Evolutionary conservation across 2,113 vertebrate genomes (phyloP).

Genomic region (Nerophis lumbriciformis): DNA sequence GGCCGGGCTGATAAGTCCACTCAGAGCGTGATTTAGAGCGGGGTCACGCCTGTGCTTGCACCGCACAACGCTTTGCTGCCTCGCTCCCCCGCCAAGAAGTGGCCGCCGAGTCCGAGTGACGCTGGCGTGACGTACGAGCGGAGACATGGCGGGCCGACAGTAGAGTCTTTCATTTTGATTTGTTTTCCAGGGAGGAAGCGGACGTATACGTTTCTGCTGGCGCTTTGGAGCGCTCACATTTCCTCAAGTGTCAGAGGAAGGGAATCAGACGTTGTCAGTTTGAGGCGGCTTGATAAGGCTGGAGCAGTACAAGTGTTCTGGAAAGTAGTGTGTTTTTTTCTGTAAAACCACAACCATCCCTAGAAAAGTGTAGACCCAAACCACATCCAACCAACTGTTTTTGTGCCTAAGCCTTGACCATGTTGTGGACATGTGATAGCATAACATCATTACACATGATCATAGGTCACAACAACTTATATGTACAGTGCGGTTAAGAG

Average conservation of each 20-base stretch:
- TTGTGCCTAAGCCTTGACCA: neutral
- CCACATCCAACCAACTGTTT: neutral
- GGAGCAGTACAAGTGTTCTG: neutral
- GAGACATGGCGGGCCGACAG: slow-evolving; percentile 1
- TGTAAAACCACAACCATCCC: slow-evolving; percentile 1
- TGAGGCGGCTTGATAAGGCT: neutral
- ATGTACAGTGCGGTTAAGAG: too few relatives aligned
- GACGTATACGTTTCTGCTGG: slow-evolving; percentile 7
- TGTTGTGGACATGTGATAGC: slow-evolving; percentile 4
- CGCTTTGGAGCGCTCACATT: slow-evolving; percentile 1
- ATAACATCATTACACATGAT: neutral
- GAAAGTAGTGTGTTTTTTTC: neutral
- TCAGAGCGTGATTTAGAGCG: slow-evolving; percentile 24
- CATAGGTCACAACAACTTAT: neutral
- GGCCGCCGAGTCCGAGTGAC: slow-evolving; percentile 15
- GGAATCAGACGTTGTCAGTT: neutral
- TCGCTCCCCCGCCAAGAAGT: slow-evolving; percentile 14
- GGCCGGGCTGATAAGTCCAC: slow-evolving; percentile 37
- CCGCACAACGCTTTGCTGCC: neutral
- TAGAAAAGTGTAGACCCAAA: neutral
- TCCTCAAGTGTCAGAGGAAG: slow-evolving; percentile 3
- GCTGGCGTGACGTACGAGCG: neutral
- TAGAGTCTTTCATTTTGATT: slow-evolving; percentile 8
- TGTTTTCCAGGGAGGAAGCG: slow-evolving; percentile 9
- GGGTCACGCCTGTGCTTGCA: slow-evolving; percentile 31